Base-by-base conservation (phyloP, 1,140 invertebrate species). In the Galleria mellonella region DNA sequence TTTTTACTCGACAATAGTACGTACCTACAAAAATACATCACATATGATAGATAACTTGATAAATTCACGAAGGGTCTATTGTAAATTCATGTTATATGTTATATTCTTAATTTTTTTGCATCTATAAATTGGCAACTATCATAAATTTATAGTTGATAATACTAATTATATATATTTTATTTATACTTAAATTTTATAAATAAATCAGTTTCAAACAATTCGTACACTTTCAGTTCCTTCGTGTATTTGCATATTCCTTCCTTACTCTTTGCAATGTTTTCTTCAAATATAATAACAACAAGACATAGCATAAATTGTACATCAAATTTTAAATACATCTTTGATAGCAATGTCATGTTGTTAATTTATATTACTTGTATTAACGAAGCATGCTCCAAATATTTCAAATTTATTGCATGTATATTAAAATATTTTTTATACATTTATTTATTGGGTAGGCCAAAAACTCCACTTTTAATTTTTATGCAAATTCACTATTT, bases 241-340 rank as follows among this genome's bases (percentile, higher is more conserved):
- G 61, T 59, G 50, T 51, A 62, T 63, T 75, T 59, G 47, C 66
- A 55, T 61, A 45, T 51, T 59, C 32, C 48, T 51, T 59, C 32
- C 48, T 40, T 63, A 67, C 70, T 79, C 76, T 85, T 85, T 85
- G 82, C 82, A 85, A 85, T 85, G 82, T 85, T 85, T 85, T 78
- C 77, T 72, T 74, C 66, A 36, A 54, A 56, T 42, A 37, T 46
- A n/a, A n/a, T n/a, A 52, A 56, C 56, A 62, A 45, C 49, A 59
- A 42, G 48, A 51, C 45, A 58, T 47, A 15, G 51, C 47, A 48
- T 51, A 42, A 23, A 23, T 3, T 51, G 11, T 32, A 17, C 44
- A 8, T 33, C 28, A n/a, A n/a, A 1, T 51, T 49, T 23, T 42
- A 40, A 42, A 37, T 42, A 33, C 38, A 50, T 38, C 46, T 40